Conservation (phyloP, 2,888 invertebrate genomes). For the Protonemura montana region DNA sequence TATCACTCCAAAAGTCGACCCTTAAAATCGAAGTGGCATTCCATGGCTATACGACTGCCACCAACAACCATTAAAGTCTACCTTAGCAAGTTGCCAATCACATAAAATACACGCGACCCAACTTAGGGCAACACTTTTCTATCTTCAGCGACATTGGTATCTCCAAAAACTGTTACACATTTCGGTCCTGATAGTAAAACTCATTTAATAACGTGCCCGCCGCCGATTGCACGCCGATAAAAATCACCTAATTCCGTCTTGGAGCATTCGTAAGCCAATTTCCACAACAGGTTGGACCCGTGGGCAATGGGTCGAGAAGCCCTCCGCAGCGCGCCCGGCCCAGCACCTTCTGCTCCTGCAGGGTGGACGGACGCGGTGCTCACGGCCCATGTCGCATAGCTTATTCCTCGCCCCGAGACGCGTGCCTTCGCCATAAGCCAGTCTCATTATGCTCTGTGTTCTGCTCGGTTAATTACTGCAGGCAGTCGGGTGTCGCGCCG, state of each 20-base stretch:
- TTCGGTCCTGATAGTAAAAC: neutral
- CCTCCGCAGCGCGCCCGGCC: neutral
- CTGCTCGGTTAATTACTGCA: constrained; percentile 45
- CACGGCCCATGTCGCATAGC: constrained; percentile 26
- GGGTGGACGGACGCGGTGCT: neutral
- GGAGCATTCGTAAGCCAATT: neutral
- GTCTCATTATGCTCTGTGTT: constrained; percentile 40
- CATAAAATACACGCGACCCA: neutral
- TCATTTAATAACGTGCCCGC: neutral
- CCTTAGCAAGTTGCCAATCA: neutral
- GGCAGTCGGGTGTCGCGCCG: constrained; percentile 46
- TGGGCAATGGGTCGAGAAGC: constrained; percentile 44
- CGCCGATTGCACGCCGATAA: neutral
- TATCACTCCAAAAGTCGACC: neutral
- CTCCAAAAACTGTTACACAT: neutral
- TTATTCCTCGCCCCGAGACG: constrained; percentile 36
- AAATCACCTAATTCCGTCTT: neutral
- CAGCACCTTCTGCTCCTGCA: neutral
- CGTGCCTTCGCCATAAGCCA: constrained; percentile 41
- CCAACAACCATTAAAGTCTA: neutral
- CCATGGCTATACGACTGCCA: neutral
- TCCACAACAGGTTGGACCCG: constrained; percentile 45
- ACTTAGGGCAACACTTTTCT: neutral
- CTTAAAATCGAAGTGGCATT: neutral
- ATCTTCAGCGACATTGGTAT: neutral